Evolutionary conservation across 2,113 vertebrate species (phyloP), one percentile per base, ranked within the genome.

Genomic region (Gopherus flavomarginatus): DNA sequence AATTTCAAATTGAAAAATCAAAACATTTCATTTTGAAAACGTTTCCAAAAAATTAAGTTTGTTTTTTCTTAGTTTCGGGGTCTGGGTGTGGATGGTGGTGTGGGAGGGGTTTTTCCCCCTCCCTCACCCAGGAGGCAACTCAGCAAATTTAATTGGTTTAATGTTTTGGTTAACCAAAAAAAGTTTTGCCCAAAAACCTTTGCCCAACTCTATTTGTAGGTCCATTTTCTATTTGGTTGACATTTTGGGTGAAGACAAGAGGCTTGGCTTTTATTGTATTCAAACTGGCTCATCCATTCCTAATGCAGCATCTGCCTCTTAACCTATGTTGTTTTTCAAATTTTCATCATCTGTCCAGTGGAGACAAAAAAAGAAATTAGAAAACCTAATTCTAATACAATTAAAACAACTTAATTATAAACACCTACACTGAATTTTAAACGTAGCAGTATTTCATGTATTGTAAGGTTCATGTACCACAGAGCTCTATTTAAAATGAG

Each of bases 281-380:
- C 26, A 49, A 8, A 22, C 17, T 1, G 80, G 86, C 2, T 11
- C 3, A 8, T n/a, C 79, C 54, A 86, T 17, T 12, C 5, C 11
- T 72, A 94, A 38, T 52, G 27, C 8, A 91, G 2, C 8, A 8
- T 2, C 87, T 83, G 1, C 52, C n/a, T 87, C 42, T 53, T 80
- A 77, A 13, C 3, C 13, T 7, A 1, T 65, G 3, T 0, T 31
- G 81, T 87, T 65, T 2, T 56, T 44, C 80, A 11, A 9, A 1
- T 62, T 93, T 94, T 77, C 52, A 11, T 88, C 13, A 27, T 24
- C 11, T 92, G 89, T 82, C 19, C 13, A 78, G 38, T 44, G n/a
- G 38, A 77, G 72, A 26, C n/a, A 8, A 38, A 81, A 87, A 79
- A 78, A 52, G n/a, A 91, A 85, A 14, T 8, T 13, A 29, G 42